Evolutionary conservation across 2,113 vertebrate genomes (phyloP).

Genomic region (Scytalopus superciliaris): DNA sequence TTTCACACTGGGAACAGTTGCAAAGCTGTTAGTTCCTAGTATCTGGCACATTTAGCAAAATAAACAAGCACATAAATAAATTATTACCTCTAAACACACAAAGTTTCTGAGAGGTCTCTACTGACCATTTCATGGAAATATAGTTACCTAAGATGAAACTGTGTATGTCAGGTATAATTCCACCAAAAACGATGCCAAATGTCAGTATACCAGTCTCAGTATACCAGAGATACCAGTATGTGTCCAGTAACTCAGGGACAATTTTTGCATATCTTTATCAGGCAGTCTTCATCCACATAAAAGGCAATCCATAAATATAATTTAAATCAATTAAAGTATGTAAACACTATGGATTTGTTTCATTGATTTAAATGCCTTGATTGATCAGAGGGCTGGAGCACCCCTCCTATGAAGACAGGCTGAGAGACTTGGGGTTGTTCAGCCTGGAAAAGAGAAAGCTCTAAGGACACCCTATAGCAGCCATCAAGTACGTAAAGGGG

Average conservation of each 20-base stretch:
- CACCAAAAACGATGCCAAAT: background rate
- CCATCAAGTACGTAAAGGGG: background rate
- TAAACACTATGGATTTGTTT: background rate
- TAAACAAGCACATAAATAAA: background rate
- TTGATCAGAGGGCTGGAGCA: background rate
- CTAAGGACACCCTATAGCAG: background rate
- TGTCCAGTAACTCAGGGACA: background rate
- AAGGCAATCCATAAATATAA: background rate
- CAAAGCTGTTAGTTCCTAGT: background rate
- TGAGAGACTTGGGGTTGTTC: background rate
- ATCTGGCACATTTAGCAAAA: background rate
- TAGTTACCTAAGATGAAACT: background rate
- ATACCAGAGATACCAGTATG: background rate
- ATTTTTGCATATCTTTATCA: background rate
- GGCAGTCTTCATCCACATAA: background rate
- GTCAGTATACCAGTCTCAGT: background rate
- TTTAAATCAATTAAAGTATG: background rate
- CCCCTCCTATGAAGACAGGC: background rate
- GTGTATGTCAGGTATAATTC: background rate
- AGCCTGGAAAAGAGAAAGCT: background rate
- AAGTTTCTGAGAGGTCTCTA: background rate
- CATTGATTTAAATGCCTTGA: background rate
- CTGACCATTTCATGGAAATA: background rate
- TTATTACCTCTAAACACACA: background rate
- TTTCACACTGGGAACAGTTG: background rate